phyloP scores from a whole-genome alignment of 2,113 vertebrate species.

The Melospiza melodia region DNA sequence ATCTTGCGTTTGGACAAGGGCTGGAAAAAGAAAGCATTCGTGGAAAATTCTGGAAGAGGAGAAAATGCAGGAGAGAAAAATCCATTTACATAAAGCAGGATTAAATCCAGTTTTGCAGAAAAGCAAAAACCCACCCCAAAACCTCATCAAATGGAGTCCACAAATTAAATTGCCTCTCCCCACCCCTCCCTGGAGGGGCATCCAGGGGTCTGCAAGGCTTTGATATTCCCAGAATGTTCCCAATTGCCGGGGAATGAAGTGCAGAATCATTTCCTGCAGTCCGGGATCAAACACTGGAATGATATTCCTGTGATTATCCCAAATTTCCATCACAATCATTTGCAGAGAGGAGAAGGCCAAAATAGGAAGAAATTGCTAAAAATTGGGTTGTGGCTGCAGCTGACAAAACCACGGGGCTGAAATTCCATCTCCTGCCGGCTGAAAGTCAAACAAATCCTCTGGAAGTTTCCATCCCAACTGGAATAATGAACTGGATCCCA shows the following conservation, averaged over 20 bases:
- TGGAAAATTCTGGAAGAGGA: neutral
- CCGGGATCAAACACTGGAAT: neutral
- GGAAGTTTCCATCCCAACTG: neutral
- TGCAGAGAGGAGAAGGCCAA: neutral
- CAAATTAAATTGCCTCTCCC: neutral
- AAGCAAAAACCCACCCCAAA: neutral
- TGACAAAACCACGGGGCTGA: neutral
- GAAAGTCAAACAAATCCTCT: neutral
- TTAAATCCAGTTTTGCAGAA: neutral
- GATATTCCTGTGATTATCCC: neutral
- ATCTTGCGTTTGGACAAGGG: neutral
- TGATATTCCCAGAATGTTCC: neutral
- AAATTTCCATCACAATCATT: neutral
- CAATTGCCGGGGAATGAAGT: neutral
- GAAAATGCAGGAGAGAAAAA: neutral
- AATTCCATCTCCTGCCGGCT: neutral
- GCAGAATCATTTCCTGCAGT: neutral
- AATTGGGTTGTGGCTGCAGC: neutral
- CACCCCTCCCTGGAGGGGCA: neutral
- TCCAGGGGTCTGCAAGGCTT: neutral
- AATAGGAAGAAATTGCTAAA: neutral
- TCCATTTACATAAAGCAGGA: accelerated
- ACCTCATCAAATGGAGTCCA: accelerated
- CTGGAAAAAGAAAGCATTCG: neutral
- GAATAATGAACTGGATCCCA: neutral